These are phyloP conservation scores for Meloe dianella DNA, from an alignment of 2,888 invertebrate genomes.

Conservation along the genomic window DNA sequence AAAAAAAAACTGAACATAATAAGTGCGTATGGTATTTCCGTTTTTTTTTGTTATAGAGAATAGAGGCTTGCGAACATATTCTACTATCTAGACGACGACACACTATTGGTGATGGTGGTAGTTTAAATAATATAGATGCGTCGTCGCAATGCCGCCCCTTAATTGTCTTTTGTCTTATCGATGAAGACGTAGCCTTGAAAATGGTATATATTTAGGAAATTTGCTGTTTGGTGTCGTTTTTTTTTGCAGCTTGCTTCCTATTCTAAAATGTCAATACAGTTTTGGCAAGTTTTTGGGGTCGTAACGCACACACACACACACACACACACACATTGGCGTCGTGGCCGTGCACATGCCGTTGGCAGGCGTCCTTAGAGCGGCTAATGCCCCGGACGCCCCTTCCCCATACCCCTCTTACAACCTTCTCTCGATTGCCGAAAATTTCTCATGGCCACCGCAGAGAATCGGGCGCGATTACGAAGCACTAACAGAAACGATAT, in stretches of 20 bases:
- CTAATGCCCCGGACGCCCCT: slow-evolving; percentile 69
- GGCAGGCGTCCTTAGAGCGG: slow-evolving; percentile 64
- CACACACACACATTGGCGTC: slow-evolving; percentile 52
- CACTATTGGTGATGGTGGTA: neutral
- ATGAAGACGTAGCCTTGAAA: neutral
- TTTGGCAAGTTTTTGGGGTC: slow-evolving; percentile 23
- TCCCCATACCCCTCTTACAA: slow-evolving; percentile 53
- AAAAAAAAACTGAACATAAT: neutral
- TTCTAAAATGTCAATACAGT: neutral
- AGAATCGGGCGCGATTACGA: slow-evolving; percentile 18
- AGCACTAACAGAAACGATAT: slow-evolving; percentile 14
- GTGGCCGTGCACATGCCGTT: slow-evolving; percentile 55
- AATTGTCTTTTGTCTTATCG: neutral
- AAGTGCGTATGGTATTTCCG: slow-evolving; percentile 10
- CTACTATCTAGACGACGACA: neutral
- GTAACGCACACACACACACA: slow-evolving; percentile 53
- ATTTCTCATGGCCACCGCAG: slow-evolving; percentile 40
- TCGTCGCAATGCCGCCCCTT: slow-evolving; percentile 1
- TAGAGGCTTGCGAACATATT: neutral
- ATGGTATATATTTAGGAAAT: neutral
- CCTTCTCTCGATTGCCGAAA: slow-evolving; percentile 40
- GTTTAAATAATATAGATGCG: neutral
- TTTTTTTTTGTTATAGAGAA: neutral
- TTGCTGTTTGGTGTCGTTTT: neutral
- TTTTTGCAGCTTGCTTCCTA: neutral